phyloP scores from a whole-genome alignment of 2,888 invertebrate species.

The Morpho helenor region DNA sequence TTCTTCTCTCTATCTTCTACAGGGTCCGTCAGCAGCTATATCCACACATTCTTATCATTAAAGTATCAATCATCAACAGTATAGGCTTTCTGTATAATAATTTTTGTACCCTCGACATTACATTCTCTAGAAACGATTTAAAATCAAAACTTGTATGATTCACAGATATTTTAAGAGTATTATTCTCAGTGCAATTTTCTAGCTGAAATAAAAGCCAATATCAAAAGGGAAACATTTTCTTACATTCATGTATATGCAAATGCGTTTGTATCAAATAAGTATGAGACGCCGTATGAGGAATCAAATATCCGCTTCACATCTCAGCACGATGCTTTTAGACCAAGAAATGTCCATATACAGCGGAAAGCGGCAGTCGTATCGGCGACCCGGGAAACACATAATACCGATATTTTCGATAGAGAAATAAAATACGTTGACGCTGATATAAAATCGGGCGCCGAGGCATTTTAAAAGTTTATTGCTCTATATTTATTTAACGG shows the following conservation, averaged over 20 bases:
- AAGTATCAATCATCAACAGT: too few species aligned
- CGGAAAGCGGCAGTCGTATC: constrained; percentile 11
- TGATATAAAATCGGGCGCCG: constrained; percentile 9
- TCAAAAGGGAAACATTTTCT: constrained; percentile 5
- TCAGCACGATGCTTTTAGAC: constrained; percentile 8
- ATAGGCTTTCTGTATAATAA: too few species aligned
- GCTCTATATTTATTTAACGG: constrained; percentile 9
- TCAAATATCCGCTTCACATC: constrained; percentile 26
- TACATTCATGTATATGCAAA: constrained; percentile 14
- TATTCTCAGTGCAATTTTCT: background rate
- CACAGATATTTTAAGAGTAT: background rate
- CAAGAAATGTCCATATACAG: constrained; percentile 13
- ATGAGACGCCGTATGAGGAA: constrained; percentile 17
- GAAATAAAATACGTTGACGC: constrained; percentile 15
- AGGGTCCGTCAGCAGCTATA: too few species aligned
- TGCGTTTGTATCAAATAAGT: constrained; percentile 23
- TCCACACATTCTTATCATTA: too few species aligned
- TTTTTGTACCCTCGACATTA: too few species aligned
- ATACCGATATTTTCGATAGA: constrained; percentile 14
- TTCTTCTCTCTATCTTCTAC: too few species aligned
- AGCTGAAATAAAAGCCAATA: constrained; percentile 2
- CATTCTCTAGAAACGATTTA: too few species aligned
- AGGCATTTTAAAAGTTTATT: constrained; percentile 10
- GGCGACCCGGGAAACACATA: constrained; percentile 14
- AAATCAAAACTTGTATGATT: background rate